These are phyloP conservation scores for Oncorhynchus gorbuscha DNA, from an alignment of 2,113 vertebrate species.

Conservation along the genomic window DNA sequence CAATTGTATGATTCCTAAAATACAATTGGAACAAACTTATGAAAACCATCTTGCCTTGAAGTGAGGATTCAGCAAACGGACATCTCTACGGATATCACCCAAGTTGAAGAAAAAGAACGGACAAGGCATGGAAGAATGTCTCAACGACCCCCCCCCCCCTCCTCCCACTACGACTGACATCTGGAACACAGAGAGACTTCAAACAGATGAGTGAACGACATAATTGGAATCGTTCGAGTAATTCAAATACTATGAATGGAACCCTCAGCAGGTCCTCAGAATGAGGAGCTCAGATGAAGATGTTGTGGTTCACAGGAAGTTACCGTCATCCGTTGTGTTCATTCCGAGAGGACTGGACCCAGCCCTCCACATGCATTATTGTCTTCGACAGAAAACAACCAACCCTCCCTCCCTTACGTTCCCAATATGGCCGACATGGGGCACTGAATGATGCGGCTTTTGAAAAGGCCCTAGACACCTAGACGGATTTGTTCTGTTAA, in stretches of 20 bases:
- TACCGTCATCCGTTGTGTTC: not conserved
- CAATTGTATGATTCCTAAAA: not conserved
- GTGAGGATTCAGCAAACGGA: constrained; percentile 48
- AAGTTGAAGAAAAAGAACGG: constrained; percentile 15
- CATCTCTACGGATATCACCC: constrained; percentile 27
- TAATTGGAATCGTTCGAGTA: too few species aligned
- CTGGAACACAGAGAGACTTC: not conserved
- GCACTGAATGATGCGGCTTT: not conserved
- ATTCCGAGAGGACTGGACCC: not conserved
- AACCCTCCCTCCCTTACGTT: not conserved
- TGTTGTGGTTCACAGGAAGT: not conserved
- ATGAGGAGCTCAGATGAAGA: not conserved
- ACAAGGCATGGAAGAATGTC: not conserved
- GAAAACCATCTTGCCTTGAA: constrained; percentile 67
- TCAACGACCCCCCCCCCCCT: not conserved
- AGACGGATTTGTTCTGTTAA: not conserved
- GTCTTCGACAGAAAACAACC: not conserved
- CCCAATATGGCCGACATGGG: not conserved
- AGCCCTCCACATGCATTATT: not conserved
- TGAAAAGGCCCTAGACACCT: not conserved
- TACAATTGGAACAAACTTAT: not conserved
- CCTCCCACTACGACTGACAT: not conserved
- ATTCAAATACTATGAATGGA: too few species aligned
- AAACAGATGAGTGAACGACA: too few species aligned
- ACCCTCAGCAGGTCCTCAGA: not conserved